phyloP scores from a whole-genome alignment of 2,888 invertebrate genomes.

The Geotrupes spiniger region DNA sequence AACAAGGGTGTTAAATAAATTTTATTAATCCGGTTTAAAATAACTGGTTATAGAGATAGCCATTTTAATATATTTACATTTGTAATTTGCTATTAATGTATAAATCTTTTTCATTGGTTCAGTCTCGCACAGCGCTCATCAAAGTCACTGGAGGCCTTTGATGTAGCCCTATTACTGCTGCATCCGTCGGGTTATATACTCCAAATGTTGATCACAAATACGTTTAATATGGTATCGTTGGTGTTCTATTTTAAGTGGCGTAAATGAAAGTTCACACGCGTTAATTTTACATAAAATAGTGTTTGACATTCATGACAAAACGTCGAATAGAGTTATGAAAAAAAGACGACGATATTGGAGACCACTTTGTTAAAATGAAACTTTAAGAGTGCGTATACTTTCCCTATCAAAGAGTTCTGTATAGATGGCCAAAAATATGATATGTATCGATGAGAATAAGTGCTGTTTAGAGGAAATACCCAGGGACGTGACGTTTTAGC shows the following conservation, averaged over 20 bases:
- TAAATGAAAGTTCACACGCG: too few relatives aligned
- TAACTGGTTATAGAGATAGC: too few relatives aligned
- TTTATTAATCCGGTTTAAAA: too few relatives aligned
- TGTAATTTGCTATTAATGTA: constrained; percentile 28
- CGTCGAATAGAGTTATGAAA: too few relatives aligned
- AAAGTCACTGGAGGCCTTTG: constrained; percentile 27
- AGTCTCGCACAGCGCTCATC: constrained; percentile 24
- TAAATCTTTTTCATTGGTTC: constrained; percentile 25
- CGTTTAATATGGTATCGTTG: constrained; percentile 5
- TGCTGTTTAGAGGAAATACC: constrained; percentile 2
- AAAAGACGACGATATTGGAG: too few relatives aligned
- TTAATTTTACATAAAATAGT: too few relatives aligned
- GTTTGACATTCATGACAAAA: too few relatives aligned
- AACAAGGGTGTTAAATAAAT: too few relatives aligned
- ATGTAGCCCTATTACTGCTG: constrained; percentile 20
- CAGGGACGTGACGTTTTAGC: constrained; percentile 19
- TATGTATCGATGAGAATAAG: constrained; percentile 3
- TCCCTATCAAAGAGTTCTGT: too few relatives aligned
- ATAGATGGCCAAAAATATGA: neutral
- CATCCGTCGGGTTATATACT: constrained; percentile 15
- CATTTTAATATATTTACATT: constrained; percentile 29
- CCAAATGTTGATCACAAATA: constrained; percentile 23
- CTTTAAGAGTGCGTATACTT: too few relatives aligned
- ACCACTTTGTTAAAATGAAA: too few relatives aligned
- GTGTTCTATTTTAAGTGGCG: neutral